Evolutionary conservation across 2,113 vertebrate genomes (phyloP).

Genomic region (Forbesichthys agassizii): DNA sequence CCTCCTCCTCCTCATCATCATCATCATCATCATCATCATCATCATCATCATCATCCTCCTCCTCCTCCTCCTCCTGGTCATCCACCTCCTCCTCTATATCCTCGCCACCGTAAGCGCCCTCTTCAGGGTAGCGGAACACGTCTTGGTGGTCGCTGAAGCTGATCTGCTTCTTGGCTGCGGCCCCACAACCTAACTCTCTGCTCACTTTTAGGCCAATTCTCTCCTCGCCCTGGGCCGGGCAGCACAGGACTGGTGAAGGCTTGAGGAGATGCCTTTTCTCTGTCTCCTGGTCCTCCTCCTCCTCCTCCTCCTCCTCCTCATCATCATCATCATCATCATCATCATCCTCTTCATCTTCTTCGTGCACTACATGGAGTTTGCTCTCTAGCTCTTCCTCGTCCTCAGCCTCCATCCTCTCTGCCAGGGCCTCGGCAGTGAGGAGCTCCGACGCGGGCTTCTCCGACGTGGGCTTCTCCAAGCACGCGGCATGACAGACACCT

Average conservation of each 20-base stretch:
- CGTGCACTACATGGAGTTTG: constrained; percentile 30
- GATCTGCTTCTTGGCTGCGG: constrained; percentile 52
- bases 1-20: constrained; percentile 1
- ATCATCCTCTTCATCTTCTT: constrained; percentile 54
- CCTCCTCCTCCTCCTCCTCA: constrained; percentile 31
- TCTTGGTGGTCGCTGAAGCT: constrained; percentile 57
- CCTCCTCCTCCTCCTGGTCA: constrained; percentile 53
- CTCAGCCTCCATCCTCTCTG: constrained; percentile 84
- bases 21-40: constrained; percentile 16
- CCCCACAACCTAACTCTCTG: constrained; percentile 33
- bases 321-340: constrained; percentile 41
- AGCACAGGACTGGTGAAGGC: constrained; percentile 13
- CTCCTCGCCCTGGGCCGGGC: constrained; percentile 27
- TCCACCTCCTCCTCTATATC: constrained; percentile 40
- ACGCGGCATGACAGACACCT: constrained; percentile 66
- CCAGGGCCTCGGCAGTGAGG: constrained; percentile 89
- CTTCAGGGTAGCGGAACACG: constrained; percentile 70
- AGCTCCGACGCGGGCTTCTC: constrained; percentile 52
- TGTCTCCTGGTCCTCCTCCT: constrained; percentile 44
- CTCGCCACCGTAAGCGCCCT: constrained; percentile 40
- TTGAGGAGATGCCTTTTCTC: constrained; percentile 55
- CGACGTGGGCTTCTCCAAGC: constrained; percentile 63
- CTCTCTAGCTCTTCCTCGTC: constrained; percentile 73
- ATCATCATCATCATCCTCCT: constrained; percentile 7
- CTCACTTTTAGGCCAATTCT: constrained; percentile 53